These are phyloP conservation scores for Pemphredon lugubris DNA, from an alignment of 2,888 invertebrate genomes.

Conservation along the genomic window DNA sequence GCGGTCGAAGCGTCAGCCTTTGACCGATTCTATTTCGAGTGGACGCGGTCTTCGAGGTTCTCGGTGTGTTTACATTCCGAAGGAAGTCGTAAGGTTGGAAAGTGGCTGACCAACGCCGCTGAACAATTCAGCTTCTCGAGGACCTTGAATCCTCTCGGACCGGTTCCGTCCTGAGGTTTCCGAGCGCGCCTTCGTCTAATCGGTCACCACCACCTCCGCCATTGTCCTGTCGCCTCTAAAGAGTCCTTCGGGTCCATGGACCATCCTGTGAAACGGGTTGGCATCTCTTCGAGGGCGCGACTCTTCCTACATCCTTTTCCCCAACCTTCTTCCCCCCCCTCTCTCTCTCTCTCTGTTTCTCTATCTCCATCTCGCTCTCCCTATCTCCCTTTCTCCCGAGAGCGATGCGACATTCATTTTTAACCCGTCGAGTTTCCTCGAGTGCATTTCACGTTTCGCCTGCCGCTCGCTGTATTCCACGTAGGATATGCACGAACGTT, in stretches of 20 bases:
- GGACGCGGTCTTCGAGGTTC: conserved; percentile 25
- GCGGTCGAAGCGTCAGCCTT: conserved; percentile 56
- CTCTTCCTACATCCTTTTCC: too few species aligned
- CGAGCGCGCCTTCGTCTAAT: conserved; percentile 38
- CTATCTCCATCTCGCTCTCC: too few species aligned
- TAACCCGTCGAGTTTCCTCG: conserved; percentile 51
- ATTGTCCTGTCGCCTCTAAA: conserved; percentile 30
- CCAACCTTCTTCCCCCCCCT: too few species aligned
- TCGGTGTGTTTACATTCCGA: conserved; percentile 53
- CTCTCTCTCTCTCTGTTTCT: conserved; percentile 1
- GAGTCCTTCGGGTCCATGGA: conserved; percentile 1
- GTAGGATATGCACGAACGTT: conserved; percentile 29
- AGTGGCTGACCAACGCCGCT: conserved; percentile 40
- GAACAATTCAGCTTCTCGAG: conserved; percentile 39
- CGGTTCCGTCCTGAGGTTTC: conserved; percentile 45
- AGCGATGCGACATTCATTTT: conserved; percentile 54
- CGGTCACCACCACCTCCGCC: conserved; percentile 33
- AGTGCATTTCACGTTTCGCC: conserved; percentile 47
- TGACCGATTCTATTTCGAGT: conserved; percentile 60
- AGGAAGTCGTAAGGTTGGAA: conserved; percentile 45
- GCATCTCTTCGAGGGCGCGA: neutral
- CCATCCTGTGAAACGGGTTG: conserved; percentile 6
- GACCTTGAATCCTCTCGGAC: conserved; percentile 39
- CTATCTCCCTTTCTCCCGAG: neutral
- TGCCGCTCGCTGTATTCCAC: conserved; percentile 3